A percentile compares a stretch with the other conserved stretches of the same genome.
These are phyloP conservation scores for Theristus sp. DNA, from an alignment of 2,888 invertebrate genomes.

Conservation along the genomic window DNA sequence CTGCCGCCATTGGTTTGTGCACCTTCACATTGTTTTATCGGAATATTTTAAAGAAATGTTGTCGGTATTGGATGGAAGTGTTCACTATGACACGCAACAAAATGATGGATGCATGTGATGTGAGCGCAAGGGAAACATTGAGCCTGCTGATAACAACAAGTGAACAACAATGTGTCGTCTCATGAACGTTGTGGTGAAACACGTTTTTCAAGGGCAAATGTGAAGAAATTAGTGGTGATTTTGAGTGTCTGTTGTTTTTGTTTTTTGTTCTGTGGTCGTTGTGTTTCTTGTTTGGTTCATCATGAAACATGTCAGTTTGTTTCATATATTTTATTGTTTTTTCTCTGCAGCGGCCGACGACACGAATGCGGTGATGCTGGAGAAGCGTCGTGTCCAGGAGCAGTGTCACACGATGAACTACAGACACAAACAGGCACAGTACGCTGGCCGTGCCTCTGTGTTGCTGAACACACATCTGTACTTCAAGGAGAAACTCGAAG, in stretches of 20 bases:
- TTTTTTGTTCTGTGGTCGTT: not conserved
- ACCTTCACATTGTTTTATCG: too few species aligned
- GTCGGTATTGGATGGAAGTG: too few species aligned
- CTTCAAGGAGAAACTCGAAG: constrained; percentile 56
- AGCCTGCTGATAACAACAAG: too few species aligned
- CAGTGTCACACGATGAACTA: constrained; percentile 8
- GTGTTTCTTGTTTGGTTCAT: too few species aligned
- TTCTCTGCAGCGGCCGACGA: constrained; percentile 32
- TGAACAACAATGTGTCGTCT: too few species aligned
- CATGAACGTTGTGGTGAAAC: too few species aligned
- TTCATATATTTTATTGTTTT: not conserved
- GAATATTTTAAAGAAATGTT: too few species aligned
- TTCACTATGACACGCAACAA: too few species aligned
- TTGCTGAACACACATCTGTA: constrained; percentile 79
- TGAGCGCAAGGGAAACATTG: too few species aligned
- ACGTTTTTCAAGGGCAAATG: too few species aligned
- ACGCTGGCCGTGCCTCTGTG: constrained; percentile 85
- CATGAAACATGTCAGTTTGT: too few species aligned
- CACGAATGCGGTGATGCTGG: constrained; percentile 68
- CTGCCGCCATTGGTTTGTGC: constrained; percentile 48
- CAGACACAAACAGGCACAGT: constrained; percentile 50
- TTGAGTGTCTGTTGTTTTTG: not conserved
- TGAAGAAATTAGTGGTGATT: not conserved
- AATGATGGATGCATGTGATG: too few species aligned
- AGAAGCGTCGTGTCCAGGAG: constrained; percentile 50